phyloP scores from a whole-genome alignment of 2,888 invertebrate species.

The Xanthia togata region DNA sequence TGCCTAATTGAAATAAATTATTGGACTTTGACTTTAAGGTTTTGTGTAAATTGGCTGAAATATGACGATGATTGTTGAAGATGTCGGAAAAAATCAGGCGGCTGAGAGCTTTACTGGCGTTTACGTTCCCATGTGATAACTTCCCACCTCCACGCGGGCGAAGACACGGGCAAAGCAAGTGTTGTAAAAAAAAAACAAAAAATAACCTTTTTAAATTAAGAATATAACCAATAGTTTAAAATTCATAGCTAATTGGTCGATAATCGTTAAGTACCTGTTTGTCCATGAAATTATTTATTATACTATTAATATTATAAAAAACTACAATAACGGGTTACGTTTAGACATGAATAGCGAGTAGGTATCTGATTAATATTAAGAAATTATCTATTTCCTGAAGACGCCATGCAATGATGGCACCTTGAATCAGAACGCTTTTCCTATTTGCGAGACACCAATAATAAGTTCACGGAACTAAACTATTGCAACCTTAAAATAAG shows the following conservation, averaged over 20 bases:
- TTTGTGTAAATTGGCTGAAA: too few relatives aligned
- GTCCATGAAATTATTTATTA: constrained; percentile 28
- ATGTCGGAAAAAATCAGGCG: too few relatives aligned
- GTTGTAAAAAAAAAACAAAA: background rate
- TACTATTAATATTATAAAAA: constrained; percentile 10
- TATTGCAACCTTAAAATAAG: constrained; percentile 76
- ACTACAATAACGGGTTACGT: background rate
- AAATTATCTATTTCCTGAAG: constrained; percentile 44
- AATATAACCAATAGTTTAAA: constrained; percentile 5
- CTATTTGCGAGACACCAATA: constrained; percentile 64
- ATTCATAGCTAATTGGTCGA: constrained; percentile 14
- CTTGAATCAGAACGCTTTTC: constrained; percentile 64
- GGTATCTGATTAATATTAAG: constrained; percentile 12
- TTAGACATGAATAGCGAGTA: background rate
- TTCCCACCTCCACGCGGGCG: too few relatives aligned
- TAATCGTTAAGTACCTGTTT: constrained; percentile 3
- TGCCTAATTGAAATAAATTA: too few relatives aligned
- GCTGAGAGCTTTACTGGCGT: too few relatives aligned
- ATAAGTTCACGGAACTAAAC: constrained; percentile 72
- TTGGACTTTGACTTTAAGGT: too few relatives aligned
- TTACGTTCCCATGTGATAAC: too few relatives aligned
- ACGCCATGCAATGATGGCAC: constrained; percentile 61
- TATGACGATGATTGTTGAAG: too few relatives aligned
- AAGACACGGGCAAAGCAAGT: too few relatives aligned
- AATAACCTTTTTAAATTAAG: background rate